phyloP scores from a whole-genome alignment of 2,113 vertebrate species.

The Tachysurus vachellii region DNA sequence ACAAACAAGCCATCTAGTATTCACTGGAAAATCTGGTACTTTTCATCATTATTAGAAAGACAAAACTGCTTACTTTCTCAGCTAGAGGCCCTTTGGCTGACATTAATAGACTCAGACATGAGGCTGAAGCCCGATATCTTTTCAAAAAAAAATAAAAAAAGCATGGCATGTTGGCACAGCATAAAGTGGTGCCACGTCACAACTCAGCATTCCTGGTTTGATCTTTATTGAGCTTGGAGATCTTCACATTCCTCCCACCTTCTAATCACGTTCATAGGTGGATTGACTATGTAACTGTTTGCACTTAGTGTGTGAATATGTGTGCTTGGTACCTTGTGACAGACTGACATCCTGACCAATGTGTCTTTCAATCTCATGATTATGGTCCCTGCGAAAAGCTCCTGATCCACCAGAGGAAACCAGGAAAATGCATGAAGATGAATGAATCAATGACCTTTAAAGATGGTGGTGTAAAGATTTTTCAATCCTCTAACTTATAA shows the following conservation, averaged over 20 bases:
- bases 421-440: neutral
- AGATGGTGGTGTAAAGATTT: neutral
- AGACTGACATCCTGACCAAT: neutral
- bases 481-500: neutral
- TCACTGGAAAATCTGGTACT: neutral
- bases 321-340: neutral
- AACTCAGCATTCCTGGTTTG: neutral
- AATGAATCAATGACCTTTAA: slow-evolving; percentile 11
- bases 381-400: neutral
- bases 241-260: neutral
- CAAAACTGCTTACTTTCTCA: neutral
- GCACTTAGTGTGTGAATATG: neutral
- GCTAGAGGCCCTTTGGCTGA: neutral
- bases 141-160: neutral
- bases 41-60: neutral
- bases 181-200: neutral
- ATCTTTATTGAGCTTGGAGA: neutral
- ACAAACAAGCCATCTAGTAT: neutral
- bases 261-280: neutral
- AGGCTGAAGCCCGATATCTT: neutral
- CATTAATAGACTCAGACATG: neutral
- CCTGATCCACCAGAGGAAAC: neutral
- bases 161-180: neutral
- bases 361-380: neutral
- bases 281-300: neutral